Percentiles rank a stretch among this genome's conserved stretches.
These are phyloP conservation scores for Ceyx margarethae DNA, from an alignment of 2,113 vertebrate genomes.

Conservation along the genomic window DNA sequence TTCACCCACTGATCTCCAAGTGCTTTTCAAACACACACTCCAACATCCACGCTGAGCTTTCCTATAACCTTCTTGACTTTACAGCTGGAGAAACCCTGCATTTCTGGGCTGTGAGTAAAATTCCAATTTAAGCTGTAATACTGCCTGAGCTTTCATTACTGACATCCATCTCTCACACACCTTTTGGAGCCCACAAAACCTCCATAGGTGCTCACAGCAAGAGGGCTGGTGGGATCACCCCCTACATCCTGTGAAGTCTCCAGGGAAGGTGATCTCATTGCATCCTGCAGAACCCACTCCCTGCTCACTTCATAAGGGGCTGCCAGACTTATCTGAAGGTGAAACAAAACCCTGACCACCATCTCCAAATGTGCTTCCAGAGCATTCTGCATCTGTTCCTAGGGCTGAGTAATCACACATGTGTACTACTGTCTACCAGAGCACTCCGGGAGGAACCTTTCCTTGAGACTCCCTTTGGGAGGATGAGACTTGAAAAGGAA, in stretches of 20 bases:
- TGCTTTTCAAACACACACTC: background rate
- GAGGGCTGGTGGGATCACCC: background rate
- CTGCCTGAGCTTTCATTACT: background rate
- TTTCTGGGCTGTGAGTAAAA: background rate
- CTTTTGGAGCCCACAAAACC: background rate
- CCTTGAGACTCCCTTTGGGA: background rate
- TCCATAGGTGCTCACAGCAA: background rate
- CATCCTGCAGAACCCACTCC: background rate
- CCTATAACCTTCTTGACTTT: background rate
- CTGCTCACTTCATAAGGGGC: background rate
- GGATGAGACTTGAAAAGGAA: background rate
- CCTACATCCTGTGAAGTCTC: background rate
- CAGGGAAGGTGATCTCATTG: background rate
- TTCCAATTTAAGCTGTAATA: background rate
- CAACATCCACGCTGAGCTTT: background rate
- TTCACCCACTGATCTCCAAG: background rate
- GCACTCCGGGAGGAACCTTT: background rate
- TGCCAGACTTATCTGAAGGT: background rate
- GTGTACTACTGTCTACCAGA: background rate
- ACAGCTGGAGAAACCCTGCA: background rate
- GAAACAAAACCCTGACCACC: background rate
- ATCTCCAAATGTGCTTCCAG: accelerated
- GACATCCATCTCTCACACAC: background rate
- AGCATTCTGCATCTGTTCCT: background rate
- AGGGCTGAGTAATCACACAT: background rate